Evolutionary conservation across 2,888 invertebrate species (phyloP), one percentile per base, ranked within the genome.

Genomic region (Aquatica leii): DNA sequence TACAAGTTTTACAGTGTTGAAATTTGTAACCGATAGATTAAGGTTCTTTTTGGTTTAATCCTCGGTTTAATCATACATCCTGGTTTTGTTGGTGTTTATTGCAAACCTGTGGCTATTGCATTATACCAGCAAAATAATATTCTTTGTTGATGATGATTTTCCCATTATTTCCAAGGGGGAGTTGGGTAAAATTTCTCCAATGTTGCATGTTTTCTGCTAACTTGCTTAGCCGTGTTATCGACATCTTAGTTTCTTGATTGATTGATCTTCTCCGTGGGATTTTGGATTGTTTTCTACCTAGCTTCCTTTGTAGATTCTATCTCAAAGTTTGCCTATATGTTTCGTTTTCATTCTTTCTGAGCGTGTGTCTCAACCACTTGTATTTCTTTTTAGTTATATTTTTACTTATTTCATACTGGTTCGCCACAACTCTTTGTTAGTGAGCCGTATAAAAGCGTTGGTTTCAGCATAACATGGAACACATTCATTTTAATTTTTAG

Each of bases 141-240:
- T n/a, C n/a, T n/a, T n/a, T n/a, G n/a, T n/a, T n/a, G n/a, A n/a
- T n/a, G n/a, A n/a, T n/a, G n/a, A n/a, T n/a, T n/a, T n/a, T n/a
- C n/a, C n/a, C n/a, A n/a, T n/a, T n/a, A n/a, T n/a, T n/a, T n/a
- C n/a, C n/a, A n/a, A n/a, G n/a, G n/a, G n/a, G n/a, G n/a, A n/a
- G n/a, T 17, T 12, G 1, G 21, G 15, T 48, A 24, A 48, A 46
- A 14, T 21, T 3, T 34, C 5, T 18, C 56, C 20, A 54, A 40
- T 41, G 46, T 20, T 59, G 43, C 43, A n/a, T n/a, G 43, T 55
- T 31, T 51, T 17, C 15, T 31, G 51, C 50, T 50, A 31, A 14
- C 5, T 18, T 21, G n/a, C 50, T 18, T 12, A 31, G n/a, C 15
- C 17, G 43, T 31, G 31, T 9, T 9, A 31, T 31, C 31, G 31